phyloP scores from a whole-genome alignment of 2,888 invertebrate genomes.

The Cylloceria caligata region DNA sequence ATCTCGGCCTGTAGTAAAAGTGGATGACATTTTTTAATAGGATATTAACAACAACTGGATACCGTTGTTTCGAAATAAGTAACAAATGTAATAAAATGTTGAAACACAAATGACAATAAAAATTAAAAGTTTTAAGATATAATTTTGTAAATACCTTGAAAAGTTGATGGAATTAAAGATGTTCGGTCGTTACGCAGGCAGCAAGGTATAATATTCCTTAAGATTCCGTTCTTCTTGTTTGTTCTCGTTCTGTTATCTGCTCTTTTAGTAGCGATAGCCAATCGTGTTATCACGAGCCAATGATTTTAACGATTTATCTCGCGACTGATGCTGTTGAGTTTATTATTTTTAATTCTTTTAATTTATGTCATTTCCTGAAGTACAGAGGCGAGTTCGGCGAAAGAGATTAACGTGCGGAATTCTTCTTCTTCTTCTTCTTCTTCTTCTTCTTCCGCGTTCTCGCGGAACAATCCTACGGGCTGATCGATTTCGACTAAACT shows the following conservation, averaged over 20 bases:
- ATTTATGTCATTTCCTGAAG: conserved; percentile 7
- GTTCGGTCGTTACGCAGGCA: not conserved
- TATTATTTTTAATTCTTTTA: not conserved
- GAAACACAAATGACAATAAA: not conserved
- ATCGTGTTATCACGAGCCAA: conserved; percentile 39
- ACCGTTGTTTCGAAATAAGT: not conserved
- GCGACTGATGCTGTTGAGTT: not conserved
- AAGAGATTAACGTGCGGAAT: conserved; percentile 4
- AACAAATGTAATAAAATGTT: not conserved
- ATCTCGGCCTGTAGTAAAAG: not conserved
- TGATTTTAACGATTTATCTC: conserved; percentile 24
- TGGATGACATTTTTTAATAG: not conserved
- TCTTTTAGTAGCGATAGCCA: conserved; percentile 15
- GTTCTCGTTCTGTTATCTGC: not conserved
- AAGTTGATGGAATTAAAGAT: not conserved
- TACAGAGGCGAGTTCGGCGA: not conserved
- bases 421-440: conserved; percentile 19
- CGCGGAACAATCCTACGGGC: conserved; percentile 52
- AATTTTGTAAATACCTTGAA: conserved; percentile 5
- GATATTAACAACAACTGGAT: not conserved
- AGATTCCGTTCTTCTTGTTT: not conserved
- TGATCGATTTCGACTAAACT: conserved; percentile 67
- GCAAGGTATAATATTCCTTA: conserved; percentile 26
- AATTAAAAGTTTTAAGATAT: not conserved
- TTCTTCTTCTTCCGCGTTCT: conserved; percentile 23